phyloP scores from a whole-genome alignment of 1,140 invertebrate genomes.

The Lerema accius region DNA sequence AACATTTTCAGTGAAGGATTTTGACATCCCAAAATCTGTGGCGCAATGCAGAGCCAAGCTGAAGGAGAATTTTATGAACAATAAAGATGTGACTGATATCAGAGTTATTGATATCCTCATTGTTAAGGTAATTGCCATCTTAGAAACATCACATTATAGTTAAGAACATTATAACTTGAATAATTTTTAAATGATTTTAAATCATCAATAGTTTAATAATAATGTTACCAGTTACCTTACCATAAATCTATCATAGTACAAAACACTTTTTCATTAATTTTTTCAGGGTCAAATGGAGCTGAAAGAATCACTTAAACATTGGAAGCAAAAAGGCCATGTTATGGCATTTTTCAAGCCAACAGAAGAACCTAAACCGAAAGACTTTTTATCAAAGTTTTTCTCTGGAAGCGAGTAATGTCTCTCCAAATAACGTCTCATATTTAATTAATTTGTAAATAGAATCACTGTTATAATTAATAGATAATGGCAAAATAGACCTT shows the following conservation, averaged over 20 bases:
- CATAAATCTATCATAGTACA: no score
- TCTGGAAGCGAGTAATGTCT: slow-evolving; percentile 84
- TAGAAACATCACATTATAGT: no score
- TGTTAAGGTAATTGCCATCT: slow-evolving; percentile 88
- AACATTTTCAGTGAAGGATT: slow-evolving; percentile 87
- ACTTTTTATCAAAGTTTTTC: slow-evolving; percentile 97
- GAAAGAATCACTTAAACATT: slow-evolving; percentile 91
- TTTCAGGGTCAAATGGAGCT: slow-evolving; percentile 97
- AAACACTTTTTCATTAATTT: slow-evolving; percentile 8
- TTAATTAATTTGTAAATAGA: slow-evolving; percentile 29
- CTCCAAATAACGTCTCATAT: not conserved
- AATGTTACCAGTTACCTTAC: no score
- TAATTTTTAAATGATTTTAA: no score
- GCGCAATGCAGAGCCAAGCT: slow-evolving; percentile 88
- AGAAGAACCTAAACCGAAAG: slow-evolving; percentile 91
- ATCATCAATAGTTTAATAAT: no score
- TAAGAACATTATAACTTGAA: no score
- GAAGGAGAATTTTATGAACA: slow-evolving; percentile 89
- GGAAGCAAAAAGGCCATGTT: slow-evolving; percentile 94
- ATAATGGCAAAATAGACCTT: slow-evolving; percentile 14
- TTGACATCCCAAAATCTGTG: slow-evolving; percentile 90
- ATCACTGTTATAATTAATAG: slow-evolving; percentile 20
- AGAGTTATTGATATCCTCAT: slow-evolving; percentile 95
- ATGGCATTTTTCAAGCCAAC: slow-evolving; percentile 95
- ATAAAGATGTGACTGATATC: slow-evolving; percentile 91